Evolutionary conservation across 23 tunicate genomes (phyloP).

Genomic region (Clavelina lepadiformis): DNA sequence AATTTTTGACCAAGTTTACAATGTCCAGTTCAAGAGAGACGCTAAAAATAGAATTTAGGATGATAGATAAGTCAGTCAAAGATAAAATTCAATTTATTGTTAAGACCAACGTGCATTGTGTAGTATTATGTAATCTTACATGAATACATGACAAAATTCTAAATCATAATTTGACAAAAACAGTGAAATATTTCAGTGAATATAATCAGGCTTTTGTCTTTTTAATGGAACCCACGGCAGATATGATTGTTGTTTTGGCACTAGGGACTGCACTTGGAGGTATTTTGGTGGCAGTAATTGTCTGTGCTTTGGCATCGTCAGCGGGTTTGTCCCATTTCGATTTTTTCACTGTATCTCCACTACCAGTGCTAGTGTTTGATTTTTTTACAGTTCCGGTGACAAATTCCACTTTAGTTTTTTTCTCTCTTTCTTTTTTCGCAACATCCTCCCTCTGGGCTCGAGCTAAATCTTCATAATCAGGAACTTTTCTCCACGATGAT

Average conservation of each 20-base stretch:
- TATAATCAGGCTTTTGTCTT: conserved; percentile 16
- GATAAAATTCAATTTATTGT: no score
- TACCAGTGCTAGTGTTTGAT: conserved; percentile 4
- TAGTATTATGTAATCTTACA: no score
- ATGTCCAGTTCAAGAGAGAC: neutral
- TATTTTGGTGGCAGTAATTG: neutral
- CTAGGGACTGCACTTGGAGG: neutral
- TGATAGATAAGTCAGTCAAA: no score
- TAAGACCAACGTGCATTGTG: no score
- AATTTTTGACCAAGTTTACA: no score
- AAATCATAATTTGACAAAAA: neutral
- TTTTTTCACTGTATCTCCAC: conserved; percentile 41
- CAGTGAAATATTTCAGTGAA: neutral
- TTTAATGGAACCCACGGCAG: conserved; percentile 54
- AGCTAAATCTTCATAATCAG: conserved; percentile 79
- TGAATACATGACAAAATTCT: neutral
- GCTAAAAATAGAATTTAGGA: no score
- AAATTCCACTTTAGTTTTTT: conserved; percentile 83
- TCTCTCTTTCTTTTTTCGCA: conserved; percentile 69
- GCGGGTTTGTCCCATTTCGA: conserved; percentile 75
- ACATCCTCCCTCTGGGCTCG: conserved; percentile 79
- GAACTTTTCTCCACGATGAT: conserved; percentile 65
- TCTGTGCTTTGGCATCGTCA: neutral
- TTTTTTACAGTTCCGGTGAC: conserved; percentile 66
- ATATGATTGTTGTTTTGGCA: conserved; percentile 45